Conservation (phyloP, 2,888 invertebrate genomes). For the Phragmatobia fuliginosa region DNA sequence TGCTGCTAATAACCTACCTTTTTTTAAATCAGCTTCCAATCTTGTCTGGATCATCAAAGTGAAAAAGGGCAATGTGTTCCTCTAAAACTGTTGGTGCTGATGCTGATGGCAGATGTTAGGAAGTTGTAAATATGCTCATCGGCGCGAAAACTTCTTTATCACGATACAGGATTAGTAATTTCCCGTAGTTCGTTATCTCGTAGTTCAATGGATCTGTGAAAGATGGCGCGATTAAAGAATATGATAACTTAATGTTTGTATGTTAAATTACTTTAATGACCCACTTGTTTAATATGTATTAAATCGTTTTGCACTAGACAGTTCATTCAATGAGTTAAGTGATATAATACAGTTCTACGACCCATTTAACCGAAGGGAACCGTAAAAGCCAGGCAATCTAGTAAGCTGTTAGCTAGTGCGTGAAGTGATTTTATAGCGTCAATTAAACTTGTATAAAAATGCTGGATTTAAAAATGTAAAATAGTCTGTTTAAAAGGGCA, state of each 20-base stretch:
- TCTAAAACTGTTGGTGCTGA: too few relatives aligned
- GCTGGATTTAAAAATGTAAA: not conserved
- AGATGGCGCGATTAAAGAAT: too few relatives aligned
- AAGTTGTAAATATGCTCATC: too few relatives aligned
- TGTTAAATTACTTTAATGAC: not conserved
- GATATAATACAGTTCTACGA: not conserved
- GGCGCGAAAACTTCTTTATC: too few relatives aligned
- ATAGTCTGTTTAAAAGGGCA: slow-evolving; percentile 5
- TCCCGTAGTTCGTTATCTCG: too few relatives aligned
- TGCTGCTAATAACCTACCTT: too few relatives aligned
- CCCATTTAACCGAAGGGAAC: not conserved
- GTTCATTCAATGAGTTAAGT: not conserved
- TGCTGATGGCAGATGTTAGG: too few relatives aligned
- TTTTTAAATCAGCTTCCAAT: too few relatives aligned
- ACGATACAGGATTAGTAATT: too few relatives aligned
- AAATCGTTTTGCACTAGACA: not conserved
- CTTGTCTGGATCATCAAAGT: too few relatives aligned
- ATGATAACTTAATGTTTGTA: not conserved
- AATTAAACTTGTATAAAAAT: not conserved
- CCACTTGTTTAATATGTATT: not conserved
- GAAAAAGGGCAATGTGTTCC: too few relatives aligned
- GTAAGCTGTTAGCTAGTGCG: not conserved
- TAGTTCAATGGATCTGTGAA: too few relatives aligned
- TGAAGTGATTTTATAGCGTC: not conserved
- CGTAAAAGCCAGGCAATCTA: not conserved